These are phyloP conservation scores for Podarcis siculus DNA, from an alignment of 2,797 vertebrate genomes.

Conservation along the genomic window DNA sequence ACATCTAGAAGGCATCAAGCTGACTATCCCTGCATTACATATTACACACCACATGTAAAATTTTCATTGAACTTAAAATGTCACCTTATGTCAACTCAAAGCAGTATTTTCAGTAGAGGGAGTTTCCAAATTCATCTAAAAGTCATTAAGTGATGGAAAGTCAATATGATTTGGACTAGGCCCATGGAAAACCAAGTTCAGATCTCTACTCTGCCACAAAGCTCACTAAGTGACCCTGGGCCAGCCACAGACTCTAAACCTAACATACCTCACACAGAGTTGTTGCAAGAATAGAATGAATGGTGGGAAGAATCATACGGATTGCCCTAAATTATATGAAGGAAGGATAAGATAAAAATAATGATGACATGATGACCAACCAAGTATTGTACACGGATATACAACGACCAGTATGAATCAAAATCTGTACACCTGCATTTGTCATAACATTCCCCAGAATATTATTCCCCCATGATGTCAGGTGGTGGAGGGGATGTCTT, in stretches of 20 bases:
- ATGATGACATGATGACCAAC: not conserved
- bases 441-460: not conserved
- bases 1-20: too few relatives aligned
- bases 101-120: too few relatives aligned
- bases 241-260: not conserved
- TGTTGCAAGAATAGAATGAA: not conserved
- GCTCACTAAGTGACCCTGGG: not conserved
- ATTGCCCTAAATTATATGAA: not conserved
- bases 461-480: not conserved
- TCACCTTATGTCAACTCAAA: too few relatives aligned
- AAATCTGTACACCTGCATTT: not conserved
- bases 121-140: too few relatives aligned
- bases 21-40: too few relatives aligned
- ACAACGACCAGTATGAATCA: not conserved
- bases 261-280: not conserved
- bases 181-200: not conserved
- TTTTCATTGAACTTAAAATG: too few relatives aligned
- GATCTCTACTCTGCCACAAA: not conserved
- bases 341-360: not conserved
- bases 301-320: not conserved
- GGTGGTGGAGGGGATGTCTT: too few relatives aligned
- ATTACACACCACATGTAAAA: too few relatives aligned
- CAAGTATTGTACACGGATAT: not conserved
- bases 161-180: not conserved
- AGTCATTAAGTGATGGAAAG: too few relatives aligned